These are phyloP conservation scores for Acanthococcus lagerstroemiae DNA, from an alignment of 2,888 invertebrate genomes.

Conservation along the genomic window DNA sequence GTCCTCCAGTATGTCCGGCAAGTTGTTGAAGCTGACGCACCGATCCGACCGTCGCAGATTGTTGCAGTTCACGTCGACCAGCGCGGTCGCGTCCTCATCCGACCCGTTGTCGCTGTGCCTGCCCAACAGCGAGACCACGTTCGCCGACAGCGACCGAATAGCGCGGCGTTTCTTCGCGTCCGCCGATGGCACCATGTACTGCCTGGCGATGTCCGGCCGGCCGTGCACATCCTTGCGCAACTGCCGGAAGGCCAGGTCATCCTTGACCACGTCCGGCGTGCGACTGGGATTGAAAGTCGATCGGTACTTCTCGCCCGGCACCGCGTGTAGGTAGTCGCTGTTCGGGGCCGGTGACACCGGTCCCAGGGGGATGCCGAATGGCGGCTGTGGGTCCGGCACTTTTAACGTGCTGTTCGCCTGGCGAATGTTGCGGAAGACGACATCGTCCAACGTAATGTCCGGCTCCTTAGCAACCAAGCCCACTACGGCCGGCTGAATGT, in stretches of 20 bases:
- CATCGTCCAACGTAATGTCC: slow-evolving; percentile 72
- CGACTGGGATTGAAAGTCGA: slow-evolving; percentile 55
- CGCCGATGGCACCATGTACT: not conserved
- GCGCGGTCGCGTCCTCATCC: not conserved
- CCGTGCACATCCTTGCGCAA: slow-evolving; percentile 59
- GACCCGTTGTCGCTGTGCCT: no score
- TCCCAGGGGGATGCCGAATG: slow-evolving; percentile 80
- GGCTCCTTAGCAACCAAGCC: slow-evolving; percentile 50
- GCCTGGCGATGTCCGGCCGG: slow-evolving; percentile 28
- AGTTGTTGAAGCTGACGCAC: slow-evolving; percentile 2
- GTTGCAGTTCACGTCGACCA: not conserved
- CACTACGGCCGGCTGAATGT: slow-evolving; percentile 14
- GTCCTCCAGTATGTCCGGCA: not conserved
- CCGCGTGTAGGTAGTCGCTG: slow-evolving; percentile 74
- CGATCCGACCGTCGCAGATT: not conserved
- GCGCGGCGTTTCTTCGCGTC: slow-evolving; percentile 45
- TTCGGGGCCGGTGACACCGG: slow-evolving; percentile 69
- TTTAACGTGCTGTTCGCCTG: slow-evolving; percentile 60
- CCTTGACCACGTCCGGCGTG: slow-evolving; percentile 72
- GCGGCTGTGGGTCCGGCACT: slow-evolving; percentile 71
- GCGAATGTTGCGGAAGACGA: slow-evolving; percentile 68
- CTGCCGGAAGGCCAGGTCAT: slow-evolving; percentile 76
- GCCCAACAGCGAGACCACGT: slow-evolving; percentile 40
- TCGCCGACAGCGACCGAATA: slow-evolving; percentile 71
- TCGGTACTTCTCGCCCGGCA: slow-evolving; percentile 48